Evolutionary conservation across 2,888 invertebrate genomes (phyloP).

Genomic region (Dysmachus trigonus): DNA sequence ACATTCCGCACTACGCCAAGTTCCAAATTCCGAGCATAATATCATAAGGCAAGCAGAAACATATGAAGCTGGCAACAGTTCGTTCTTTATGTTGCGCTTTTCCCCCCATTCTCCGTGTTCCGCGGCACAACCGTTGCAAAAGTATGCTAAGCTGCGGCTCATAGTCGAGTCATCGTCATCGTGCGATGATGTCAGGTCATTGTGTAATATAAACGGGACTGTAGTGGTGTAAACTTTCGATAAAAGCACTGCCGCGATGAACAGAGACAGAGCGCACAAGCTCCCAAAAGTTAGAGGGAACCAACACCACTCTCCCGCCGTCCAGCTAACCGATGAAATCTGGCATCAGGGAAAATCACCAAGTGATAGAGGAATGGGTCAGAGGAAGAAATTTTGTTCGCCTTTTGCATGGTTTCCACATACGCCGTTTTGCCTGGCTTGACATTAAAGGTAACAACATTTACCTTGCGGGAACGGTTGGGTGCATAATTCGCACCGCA

Average conservation of each 20-base stretch:
- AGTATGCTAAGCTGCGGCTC: neutral
- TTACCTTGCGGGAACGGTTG: neutral
- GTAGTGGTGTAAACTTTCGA: neutral
- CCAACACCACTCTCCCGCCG: neutral
- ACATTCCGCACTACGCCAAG: neutral
- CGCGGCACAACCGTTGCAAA: neutral
- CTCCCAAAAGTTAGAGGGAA: neutral
- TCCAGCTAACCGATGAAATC: neutral
- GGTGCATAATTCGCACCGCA: neutral
- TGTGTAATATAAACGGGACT: neutral
- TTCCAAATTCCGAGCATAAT: neutral
- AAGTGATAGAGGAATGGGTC: neutral
- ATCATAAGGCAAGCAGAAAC: neutral
- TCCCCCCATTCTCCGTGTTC: neutral
- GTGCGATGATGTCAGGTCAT: neutral
- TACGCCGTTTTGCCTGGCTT: neutral
- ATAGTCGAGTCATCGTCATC: neutral
- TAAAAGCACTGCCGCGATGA: neutral
- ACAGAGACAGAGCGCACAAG: neutral
- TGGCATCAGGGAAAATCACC: neutral
- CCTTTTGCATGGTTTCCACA: neutral
- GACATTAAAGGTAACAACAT: neutral
- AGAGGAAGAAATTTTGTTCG: neutral
- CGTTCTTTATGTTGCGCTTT: neutral
- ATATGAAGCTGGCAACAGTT: constrained; percentile 14